Evolutionary conservation across 2,797 vertebrate species (phyloP).

Genomic region (Phalanger gymnotis): DNA sequence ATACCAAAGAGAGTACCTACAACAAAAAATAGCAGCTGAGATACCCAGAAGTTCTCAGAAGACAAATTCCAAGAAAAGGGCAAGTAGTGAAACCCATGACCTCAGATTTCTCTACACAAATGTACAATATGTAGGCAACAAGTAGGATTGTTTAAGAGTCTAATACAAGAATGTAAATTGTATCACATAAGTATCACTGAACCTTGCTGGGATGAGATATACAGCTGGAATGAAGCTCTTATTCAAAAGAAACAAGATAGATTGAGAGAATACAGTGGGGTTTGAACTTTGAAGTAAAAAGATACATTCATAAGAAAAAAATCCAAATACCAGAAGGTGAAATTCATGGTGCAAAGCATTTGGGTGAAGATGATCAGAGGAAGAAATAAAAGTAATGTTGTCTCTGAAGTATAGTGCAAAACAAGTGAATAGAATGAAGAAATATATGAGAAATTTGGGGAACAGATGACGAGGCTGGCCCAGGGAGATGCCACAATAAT

Average conservation of each 20-base stretch:
- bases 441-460: neutral
- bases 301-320: neutral
- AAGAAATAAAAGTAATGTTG: neutral
- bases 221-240: neutral
- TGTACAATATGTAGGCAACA: neutral
- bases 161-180: neutral
- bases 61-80: neutral
- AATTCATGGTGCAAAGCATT: neutral
- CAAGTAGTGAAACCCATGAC: neutral
- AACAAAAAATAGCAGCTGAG: neutral
- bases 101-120: neutral
- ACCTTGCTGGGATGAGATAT: neutral
- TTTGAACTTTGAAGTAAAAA: neutral
- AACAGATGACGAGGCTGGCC: neutral
- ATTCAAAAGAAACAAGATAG: neutral
- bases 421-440: neutral
- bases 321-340: neutral
- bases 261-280: neutral
- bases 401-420: neutral
- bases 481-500: neutral
- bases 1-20: neutral
- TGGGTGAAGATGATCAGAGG: neutral
- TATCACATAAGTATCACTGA: neutral
- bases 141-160: neutral
- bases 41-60: neutral